These are phyloP conservation scores for Acleris sparsana DNA, from an alignment of 2,888 invertebrate species.

Conservation along the genomic window DNA sequence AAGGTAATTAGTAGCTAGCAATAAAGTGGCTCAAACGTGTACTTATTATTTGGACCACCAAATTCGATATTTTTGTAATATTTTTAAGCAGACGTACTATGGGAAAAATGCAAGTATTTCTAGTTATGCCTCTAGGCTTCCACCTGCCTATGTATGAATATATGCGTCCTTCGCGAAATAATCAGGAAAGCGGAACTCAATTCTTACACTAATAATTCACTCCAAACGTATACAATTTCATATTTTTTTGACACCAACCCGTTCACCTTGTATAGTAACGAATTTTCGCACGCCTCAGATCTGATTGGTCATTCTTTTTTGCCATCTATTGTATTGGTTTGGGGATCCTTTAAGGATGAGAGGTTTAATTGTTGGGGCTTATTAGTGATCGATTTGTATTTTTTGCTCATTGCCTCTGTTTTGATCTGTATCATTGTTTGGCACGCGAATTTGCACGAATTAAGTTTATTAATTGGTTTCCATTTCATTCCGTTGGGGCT, in stretches of 20 bases:
- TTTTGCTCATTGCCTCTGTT: background rate
- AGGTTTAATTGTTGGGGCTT: slow-evolving; percentile 20
- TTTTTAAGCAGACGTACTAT: too few species aligned
- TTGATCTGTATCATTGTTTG: too few species aligned
- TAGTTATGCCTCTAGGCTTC: too few species aligned
- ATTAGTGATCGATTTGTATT: slow-evolving; percentile 12
- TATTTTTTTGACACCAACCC: slow-evolving; percentile 53
- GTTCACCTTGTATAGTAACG: slow-evolving; percentile 74
- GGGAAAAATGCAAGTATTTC: too few species aligned
- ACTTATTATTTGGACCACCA: too few species aligned
- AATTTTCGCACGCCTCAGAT: slow-evolving; percentile 67
- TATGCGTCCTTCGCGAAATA: background rate
- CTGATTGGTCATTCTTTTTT: slow-evolving; percentile 56
- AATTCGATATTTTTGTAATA: too few species aligned
- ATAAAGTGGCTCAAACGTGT: too few species aligned
- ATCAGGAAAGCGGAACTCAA: slow-evolving; percentile 14
- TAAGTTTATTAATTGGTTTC: too few species aligned
- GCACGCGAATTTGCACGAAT: too few species aligned
- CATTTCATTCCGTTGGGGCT: too few species aligned
- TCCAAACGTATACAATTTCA: slow-evolving; percentile 45
- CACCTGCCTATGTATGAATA: too few species aligned
- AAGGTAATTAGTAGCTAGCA: too few species aligned
- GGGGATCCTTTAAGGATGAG: slow-evolving; percentile 37
- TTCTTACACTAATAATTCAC: slow-evolving; percentile 45
- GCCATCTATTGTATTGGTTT: slow-evolving; percentile 36